Evolutionary conservation across 1,140 invertebrate genomes (phyloP), one percentile per base, ranked within the genome.

Genomic region (Pseudobourletiella spinata): DNA sequence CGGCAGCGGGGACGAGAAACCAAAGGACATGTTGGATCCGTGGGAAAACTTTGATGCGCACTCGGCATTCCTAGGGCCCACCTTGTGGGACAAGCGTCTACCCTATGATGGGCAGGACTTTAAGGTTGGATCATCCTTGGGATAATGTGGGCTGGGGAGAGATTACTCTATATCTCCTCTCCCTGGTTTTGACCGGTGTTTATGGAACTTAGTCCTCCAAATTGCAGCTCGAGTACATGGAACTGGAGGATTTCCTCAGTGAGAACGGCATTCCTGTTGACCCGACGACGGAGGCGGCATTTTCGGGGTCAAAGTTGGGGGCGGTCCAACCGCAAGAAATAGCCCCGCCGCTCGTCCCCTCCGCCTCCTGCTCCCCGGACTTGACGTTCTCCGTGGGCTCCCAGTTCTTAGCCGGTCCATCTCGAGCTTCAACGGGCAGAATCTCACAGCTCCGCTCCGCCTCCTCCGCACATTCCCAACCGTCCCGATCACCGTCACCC

Each of bases 171-270:
- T n/a, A n/a, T n/a, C n/a, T n/a, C n/a, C n/a, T n/a, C n/a, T n/a
- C n/a, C n/a, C n/a, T n/a, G n/a, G n/a, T n/a, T n/a, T n/a, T n/a
- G n/a, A n/a, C n/a, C n/a, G n/a, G n/a, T 39, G 32, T 39, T 11
- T 39, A 11, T 39, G 32, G 18, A 54, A 54, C 22, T 3, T 11
- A 54, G 29, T 61, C 14, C 3, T 50, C 44, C 16, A 63, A 55
- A 20, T 24, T 59, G 6, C 32, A 72, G 65, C 69, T 87, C 71
- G 82, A 92, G 85, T 95, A 94, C 77, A 90, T 95, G 79, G 92
- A 95, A 79, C 79, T 96, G 78, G 92, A 96, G 78, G 91, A 95
- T 78, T 95, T 96, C 78, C 82, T 96, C 68, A 89, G 87, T 67
- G 91, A 95, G 77, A 95, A 93, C 77, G 90, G 88, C 66, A 89